phyloP scores from a whole-genome alignment of 2,113 vertebrate genomes.

The Pelecanoides urinatrix region DNA sequence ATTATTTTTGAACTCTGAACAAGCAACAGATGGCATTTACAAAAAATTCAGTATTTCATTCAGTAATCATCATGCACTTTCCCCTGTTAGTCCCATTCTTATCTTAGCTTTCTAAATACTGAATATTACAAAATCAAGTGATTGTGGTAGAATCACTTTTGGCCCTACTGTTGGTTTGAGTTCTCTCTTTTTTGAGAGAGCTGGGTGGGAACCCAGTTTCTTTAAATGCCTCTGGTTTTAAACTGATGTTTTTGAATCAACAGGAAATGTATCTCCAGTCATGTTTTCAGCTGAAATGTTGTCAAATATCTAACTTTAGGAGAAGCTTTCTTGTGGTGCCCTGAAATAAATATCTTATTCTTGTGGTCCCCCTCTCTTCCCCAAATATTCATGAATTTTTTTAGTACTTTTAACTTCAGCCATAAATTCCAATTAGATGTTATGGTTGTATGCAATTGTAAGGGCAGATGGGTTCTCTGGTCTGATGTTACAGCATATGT shows the following conservation, averaged over 20 bases:
- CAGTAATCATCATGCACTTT: not conserved
- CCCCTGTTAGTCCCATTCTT: not conserved
- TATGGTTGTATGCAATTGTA: not conserved
- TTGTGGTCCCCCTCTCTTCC: not conserved
- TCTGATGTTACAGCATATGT: not conserved
- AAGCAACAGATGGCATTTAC: not conserved
- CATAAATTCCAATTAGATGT: not conserved
- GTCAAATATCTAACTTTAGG: not conserved
- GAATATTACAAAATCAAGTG: not conserved
- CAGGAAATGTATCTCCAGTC: not conserved
- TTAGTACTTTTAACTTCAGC: not conserved
- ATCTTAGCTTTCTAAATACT: not conserved
- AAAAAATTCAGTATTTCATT: constrained; percentile 4
- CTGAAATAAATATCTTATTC: not conserved
- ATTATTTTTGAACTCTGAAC: constrained; percentile 19
- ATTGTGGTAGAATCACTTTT: not conserved
- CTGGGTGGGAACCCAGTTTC: not conserved
- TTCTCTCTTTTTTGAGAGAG: not conserved
- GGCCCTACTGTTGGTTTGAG: not conserved
- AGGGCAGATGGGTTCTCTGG: not conserved
- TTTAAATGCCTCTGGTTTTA: not conserved
- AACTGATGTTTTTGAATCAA: not conserved
- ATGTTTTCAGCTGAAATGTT: not conserved
- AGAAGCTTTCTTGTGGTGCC: not conserved
- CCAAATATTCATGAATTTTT: not conserved